Percentiles rank a stretch among this genome's conserved stretches.
phyloP scores from a whole-genome alignment of 2,113 vertebrate species.

The Marmota monax region DNA sequence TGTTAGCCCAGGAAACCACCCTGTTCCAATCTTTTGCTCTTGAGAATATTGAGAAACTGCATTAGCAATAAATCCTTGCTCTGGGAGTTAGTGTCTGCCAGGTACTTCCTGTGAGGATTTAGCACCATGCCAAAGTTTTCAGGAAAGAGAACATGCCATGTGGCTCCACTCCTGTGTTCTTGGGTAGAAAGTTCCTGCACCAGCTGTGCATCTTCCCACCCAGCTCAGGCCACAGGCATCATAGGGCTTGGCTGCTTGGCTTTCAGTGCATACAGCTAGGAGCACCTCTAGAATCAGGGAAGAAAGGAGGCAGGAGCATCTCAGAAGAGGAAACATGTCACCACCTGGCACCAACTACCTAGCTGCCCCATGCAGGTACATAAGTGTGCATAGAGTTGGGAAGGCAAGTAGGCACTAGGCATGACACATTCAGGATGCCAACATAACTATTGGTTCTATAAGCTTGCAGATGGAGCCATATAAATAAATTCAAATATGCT shows the following conservation, averaged over 20 bases:
- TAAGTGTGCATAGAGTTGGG: rapidly evolving
- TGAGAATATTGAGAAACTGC: background rate
- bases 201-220: background rate
- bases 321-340: background rate
- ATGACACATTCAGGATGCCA: background rate
- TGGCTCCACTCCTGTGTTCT: background rate
- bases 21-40: background rate
- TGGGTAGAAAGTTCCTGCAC: background rate
- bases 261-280: background rate
- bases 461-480: background rate
- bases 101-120: background rate
- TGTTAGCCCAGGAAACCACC: background rate
- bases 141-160: background rate
- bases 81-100: background rate
- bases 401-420: background rate
- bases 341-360: background rate
- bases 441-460: background rate
- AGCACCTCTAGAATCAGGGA: background rate
- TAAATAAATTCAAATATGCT: background rate
- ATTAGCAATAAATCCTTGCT: background rate
- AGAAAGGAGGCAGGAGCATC: background rate
- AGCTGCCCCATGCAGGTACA: background rate
- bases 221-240: background rate
- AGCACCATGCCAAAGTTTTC: background rate
- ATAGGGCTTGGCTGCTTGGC: background rate